These are phyloP conservation scores for Dynastes grantii DNA, from an alignment of 2,888 invertebrate species.

Conservation along the genomic window DNA sequence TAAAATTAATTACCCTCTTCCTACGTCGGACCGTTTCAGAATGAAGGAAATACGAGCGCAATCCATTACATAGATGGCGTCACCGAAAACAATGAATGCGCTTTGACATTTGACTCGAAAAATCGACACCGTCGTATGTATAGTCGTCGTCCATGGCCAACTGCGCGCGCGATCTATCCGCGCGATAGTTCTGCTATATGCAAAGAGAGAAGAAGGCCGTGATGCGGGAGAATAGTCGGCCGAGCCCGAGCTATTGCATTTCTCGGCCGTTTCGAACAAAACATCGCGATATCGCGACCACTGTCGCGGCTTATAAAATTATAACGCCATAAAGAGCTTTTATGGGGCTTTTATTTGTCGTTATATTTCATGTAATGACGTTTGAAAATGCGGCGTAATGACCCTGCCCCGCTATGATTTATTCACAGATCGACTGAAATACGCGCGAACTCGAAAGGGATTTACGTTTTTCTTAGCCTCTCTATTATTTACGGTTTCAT, in stretches of 20 bases:
- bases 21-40: conserved; percentile 24
- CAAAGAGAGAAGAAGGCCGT: conserved; percentile 17
- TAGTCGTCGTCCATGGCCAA: not conserved
- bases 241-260: conserved; percentile 35
- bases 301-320: conserved; percentile 62
- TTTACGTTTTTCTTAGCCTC: conserved; percentile 21
- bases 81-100: conserved; percentile 39
- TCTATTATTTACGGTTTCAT: conserved; percentile 23
- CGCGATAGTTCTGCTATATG: conserved; percentile 31
- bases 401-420: conserved; percentile 50
- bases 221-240: conserved; percentile 11
- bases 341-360: conserved; percentile 61
- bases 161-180: conserved; percentile 35
- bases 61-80: conserved; percentile 35
- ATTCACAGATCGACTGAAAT: conserved; percentile 33
- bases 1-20: conserved; percentile 32
- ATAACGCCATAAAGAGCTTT: conserved; percentile 61
- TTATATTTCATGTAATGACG: conserved; percentile 62
- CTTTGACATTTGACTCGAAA: conserved; percentile 37
- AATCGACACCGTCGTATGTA: conserved; percentile 13
- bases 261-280: conserved; percentile 51
- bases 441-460: conserved; percentile 19
- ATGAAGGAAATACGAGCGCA: conserved; percentile 18
- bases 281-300: conserved; percentile 52
- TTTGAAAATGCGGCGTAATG: conserved; percentile 57